phyloP scores from a whole-genome alignment of 2,797 vertebrate genomes.

The Ctenochaetus hawaiiensis region DNA sequence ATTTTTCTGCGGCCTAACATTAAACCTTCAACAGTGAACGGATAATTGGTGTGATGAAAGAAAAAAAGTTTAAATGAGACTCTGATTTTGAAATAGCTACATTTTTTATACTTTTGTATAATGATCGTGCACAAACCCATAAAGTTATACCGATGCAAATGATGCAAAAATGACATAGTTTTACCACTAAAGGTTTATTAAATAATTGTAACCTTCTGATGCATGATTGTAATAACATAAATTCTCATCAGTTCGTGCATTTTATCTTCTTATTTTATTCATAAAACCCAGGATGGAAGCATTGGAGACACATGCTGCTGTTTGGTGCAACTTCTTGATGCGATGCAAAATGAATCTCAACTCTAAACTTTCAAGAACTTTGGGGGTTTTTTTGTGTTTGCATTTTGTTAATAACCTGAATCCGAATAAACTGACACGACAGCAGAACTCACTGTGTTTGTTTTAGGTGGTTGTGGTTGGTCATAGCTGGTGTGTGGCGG shows the following conservation, averaged over 20 bases:
- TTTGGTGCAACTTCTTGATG: too few species aligned
- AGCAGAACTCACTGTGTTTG: too few species aligned
- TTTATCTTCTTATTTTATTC: background rate
- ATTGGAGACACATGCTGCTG: too few species aligned
- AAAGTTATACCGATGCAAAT: background rate
- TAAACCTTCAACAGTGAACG: background rate
- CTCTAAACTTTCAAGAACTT: too few species aligned
- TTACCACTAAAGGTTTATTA: background rate
- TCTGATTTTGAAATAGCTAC: background rate
- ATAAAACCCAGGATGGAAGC: too few species aligned
- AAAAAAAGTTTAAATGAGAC: slow-evolving; percentile 4
- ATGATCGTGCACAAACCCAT: background rate
- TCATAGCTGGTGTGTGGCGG: too few species aligned
- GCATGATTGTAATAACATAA: background rate
- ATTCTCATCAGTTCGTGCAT: background rate
- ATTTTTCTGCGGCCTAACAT: slow-evolving; percentile 19
- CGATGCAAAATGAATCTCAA: too few species aligned
- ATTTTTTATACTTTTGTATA: background rate
- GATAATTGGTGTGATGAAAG: slow-evolving; percentile 21
- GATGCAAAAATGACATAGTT: background rate
- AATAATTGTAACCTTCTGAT: background rate
- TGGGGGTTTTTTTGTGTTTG: too few species aligned
- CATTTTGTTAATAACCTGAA: too few species aligned
- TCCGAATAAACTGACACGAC: too few species aligned
- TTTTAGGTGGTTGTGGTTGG: too few species aligned